Conservation (phyloP, 2,888 invertebrate genomes). For the Eilema griseolum region DNA sequence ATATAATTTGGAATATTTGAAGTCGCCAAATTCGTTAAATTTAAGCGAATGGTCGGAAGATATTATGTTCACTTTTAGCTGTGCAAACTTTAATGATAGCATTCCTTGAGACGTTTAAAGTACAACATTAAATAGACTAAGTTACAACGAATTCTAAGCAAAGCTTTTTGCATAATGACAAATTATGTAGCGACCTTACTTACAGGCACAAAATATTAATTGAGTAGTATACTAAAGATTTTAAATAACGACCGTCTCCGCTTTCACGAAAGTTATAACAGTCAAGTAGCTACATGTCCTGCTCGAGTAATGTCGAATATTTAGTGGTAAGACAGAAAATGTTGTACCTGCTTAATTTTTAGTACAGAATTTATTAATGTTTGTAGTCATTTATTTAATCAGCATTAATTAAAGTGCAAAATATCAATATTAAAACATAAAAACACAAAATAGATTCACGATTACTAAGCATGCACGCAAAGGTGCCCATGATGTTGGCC, state of each 20-base stretch:
- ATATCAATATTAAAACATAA: too few species aligned
- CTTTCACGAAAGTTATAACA: neutral
- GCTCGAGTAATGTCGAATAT: neutral
- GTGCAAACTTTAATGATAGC: constrained; percentile 32
- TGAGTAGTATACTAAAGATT: neutral
- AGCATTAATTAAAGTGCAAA: too few species aligned
- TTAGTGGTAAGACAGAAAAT: neutral
- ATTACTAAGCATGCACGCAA: too few species aligned
- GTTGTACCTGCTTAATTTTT: too few species aligned
- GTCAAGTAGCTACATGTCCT: neutral
- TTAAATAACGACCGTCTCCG: neutral
- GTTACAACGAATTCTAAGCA: constrained; percentile 25
- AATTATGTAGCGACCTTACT: constrained; percentile 12
- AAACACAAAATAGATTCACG: too few species aligned
- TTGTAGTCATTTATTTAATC: too few species aligned
- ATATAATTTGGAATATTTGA: constrained; percentile 21
- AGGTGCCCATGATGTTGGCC: too few species aligned
- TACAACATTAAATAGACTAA: constrained; percentile 30
- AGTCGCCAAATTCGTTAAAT: constrained; percentile 31
- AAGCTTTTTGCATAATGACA: constrained; percentile 21
- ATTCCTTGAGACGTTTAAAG: constrained; percentile 30
- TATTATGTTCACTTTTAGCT: constrained; percentile 35
- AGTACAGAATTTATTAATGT: too few species aligned
- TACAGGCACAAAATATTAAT: constrained; percentile 1
- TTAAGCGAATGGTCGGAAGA: constrained; percentile 29